Evolutionary conservation across 2,113 vertebrate species (phyloP), one percentile per base, ranked within the genome.

Genomic region (Anolis carolinensis): DNA sequence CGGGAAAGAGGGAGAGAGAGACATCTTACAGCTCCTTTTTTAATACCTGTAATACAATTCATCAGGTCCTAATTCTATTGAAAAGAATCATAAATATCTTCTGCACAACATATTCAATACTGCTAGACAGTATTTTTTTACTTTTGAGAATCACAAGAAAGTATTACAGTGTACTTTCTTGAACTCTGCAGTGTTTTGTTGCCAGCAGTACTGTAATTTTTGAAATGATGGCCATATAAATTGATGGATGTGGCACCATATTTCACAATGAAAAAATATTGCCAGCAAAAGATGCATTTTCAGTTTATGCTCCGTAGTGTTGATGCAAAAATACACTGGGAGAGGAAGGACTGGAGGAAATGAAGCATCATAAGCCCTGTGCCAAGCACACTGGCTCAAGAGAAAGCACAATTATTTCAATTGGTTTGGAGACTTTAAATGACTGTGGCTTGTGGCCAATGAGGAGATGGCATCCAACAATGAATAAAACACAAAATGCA

Each of bases 51-150:
- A 44, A 79, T 83, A 87, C 76, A 91, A 91, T 91, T 79, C 87
- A 95, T 92, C 88, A 92, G 76, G 88, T 93, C 84, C 87, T 86
- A 94, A 88, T 93, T 92, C 89, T 63, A 88, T 39, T 89, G 89
- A 90, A 94, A 86, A 74, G 82, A 89, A 78, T 70, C 88, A 95
- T 92, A 96, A 94, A 94, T 93, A 93, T 32, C 81, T 78, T 74
- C 78, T 83, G 86, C 88, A 89, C 13, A 85, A 89, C 87, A 90
- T 76, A 89, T 36, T 92, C 85, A 55, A 70, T 90, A 67, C 85
- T 91, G 88, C 77, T 63, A 50, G 82, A 44, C 30, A 92, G 92
- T 87, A 92, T 86, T 90, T 86, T 90, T 88, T 86, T 4, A 70
- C 8, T 8, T 39, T 77, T 13, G 79, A 0, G 0, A 91, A 91